Base-by-base conservation (phyloP, 2,797 vertebrate genomes). In the Coracias cyanogaster region DNA sequence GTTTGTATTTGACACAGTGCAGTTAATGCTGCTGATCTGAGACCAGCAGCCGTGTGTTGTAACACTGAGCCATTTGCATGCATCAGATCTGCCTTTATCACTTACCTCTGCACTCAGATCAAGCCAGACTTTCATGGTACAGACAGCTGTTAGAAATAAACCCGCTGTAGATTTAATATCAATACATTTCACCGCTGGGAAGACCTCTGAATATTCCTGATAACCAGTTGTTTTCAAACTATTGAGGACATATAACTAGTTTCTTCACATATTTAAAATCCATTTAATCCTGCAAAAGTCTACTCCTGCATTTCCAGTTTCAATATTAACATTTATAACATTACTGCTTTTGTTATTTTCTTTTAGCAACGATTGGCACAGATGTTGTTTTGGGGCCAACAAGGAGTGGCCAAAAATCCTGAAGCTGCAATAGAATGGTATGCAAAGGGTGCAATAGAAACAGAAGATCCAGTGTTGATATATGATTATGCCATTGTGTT, bases 381-480 rank as follows among this genome's bases (percentile, higher is more conserved):
- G 86, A 98, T 99, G 98, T 97, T 99, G 52, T 99, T 98, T 95
- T 99, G 98, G 98, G 99, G 99, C 39, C 98, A 98, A 35, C 98
- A 98, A 72, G 99, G 99, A n/a, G 97, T 99, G 77, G 95, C 97
- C 33, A 99, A 99, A 98, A 99, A 99, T 92, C 94, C 97, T 0
- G 96, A 82, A 74, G 97, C 98, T 1, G 99, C 99, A 1, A 93
- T 98, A n/a, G 98, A 98, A 91, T 99, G 99, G 99, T 98, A 99
- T 11, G 98, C 98, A 89, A 98, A 97, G 92, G 99, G 98, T 3
- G 99, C 99, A 19, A 97, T 98, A 98, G 98, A 99, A 97, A 99
- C 98, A 67, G 98, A 97, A 77, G 98, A 99, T 79, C 98, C 99
- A 1, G 92, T 97, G 0, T 95, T 98, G 45, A 98, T 99, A 97